Base-by-base conservation (phyloP, 2,888 invertebrate genomes). In the Heliconius charithonia region DNA sequence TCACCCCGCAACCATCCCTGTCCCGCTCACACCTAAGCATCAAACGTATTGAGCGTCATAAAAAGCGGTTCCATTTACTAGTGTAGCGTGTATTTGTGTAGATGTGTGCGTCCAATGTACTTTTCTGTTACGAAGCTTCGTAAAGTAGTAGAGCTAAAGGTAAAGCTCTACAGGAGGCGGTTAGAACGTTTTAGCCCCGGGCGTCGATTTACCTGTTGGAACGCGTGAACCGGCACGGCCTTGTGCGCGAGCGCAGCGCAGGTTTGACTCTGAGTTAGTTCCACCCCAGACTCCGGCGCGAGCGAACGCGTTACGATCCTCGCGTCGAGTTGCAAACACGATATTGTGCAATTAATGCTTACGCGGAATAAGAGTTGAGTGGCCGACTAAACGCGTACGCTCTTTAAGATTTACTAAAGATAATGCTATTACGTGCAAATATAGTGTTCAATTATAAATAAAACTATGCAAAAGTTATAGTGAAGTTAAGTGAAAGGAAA, bases 151-250 rank as follows among this genome's bases (percentile, higher is more conserved):
- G 85, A 88, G 88, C 88, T 83, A 83, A 91, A 90, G 87, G 84
- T 86, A 83, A 85, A 89, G 87, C 87, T 85, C 83, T 85, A 85
- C 86, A 84, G 83, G 86, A 82, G 92, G 91, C 90, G 86, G 87
- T 90, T 94, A 90, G 81, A 85, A 85, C 93, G 85, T 94, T 95
- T 88, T 87, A 83, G 83, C 83, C 85, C 82, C 84, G 82, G 83
- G 87, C 88, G 85, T 87, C 88, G 91, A 90, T 91, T 95, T 95
- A 95, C 95, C 95, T 95, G 95, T 94, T 96, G 96, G 96, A 95
- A 95, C 96, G 94, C 94, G 93, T 94, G 94, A 95, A 95, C 94
- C 93, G 91, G 90, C 92, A 94, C 95, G 95, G 95, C 95, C 95
- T 95, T 95, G 95, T 95, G 95, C 95, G 95, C 95, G 95, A 95